A percentile compares a stretch with the other conserved stretches of the same genome.
Conservation (phyloP, 2,113 vertebrate species). For the Carassius auratus region DNA sequence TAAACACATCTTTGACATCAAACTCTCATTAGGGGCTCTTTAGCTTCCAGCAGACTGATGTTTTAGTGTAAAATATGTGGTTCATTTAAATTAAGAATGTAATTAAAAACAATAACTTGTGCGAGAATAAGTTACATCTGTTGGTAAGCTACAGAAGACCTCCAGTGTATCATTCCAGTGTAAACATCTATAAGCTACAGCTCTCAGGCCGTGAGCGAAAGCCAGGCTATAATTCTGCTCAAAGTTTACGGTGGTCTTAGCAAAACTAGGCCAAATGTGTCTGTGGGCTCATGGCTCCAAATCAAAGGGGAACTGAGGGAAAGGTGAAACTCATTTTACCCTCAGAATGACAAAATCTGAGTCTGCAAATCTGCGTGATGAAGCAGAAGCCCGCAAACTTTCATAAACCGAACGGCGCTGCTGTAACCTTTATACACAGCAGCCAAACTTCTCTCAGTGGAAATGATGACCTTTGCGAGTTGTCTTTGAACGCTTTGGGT, state of each 20-base stretch:
- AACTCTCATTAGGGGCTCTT: conserved; percentile 41
- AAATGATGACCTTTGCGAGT: not conserved
- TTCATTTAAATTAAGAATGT: conserved; percentile 15
- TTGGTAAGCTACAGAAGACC: not conserved
- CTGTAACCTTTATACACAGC: not conserved
- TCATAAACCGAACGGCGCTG: not conserved
- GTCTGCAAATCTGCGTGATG: not conserved
- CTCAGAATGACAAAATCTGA: conserved; percentile 22
- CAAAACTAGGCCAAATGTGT: conserved; percentile 34
- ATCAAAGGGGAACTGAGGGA: conserved; percentile 30
- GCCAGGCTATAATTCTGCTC: not conserved
- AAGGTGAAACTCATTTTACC: conserved; percentile 28
- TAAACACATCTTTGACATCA: conserved; percentile 20
- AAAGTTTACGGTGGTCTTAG: not conserved
- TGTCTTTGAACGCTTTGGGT: not conserved
- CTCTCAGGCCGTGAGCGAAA: not conserved
- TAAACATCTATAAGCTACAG: conserved; percentile 3
- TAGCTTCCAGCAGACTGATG: not conserved
- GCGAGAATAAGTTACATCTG: not conserved
- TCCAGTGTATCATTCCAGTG: not conserved
- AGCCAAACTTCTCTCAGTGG: not conserved
- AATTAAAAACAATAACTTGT: not conserved
- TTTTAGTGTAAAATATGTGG: conserved; percentile 4
- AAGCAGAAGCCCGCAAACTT: conserved; percentile 10
- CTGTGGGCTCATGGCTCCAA: conserved; percentile 2